Percentiles rank a stretch among this genome's conserved stretches.
These are phyloP conservation scores for Dipodomys ordii DNA, from an alignment of 2,113 vertebrate species.

Conservation along the genomic window DNA sequence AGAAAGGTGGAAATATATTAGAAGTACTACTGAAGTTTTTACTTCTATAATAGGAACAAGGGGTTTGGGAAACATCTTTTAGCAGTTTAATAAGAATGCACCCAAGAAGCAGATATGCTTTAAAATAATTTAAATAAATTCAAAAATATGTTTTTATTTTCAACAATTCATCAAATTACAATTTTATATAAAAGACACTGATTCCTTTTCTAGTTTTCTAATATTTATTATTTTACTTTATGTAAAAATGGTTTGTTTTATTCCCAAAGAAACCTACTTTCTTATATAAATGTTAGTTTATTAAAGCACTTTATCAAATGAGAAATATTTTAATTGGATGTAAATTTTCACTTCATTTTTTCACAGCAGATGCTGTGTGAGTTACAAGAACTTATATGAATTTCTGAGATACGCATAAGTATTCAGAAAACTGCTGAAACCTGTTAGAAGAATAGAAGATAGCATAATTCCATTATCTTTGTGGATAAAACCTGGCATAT, in stretches of 20 bases:
- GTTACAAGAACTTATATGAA: slow-evolving; percentile 90
- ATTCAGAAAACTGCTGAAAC: slow-evolving; percentile 88
- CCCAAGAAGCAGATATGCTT: slow-evolving; percentile 53
- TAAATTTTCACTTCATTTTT: slow-evolving; percentile 89
- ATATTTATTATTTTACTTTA: slow-evolving; percentile 46
- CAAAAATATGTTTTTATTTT: slow-evolving; percentile 26
- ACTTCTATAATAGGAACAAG: background rate
- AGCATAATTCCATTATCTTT: slow-evolving; percentile 87
- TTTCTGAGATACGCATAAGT: slow-evolving; percentile 88
- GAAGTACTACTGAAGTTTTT: slow-evolving; percentile 30
- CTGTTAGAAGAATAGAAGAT: slow-evolving; percentile 87
- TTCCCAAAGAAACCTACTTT: slow-evolving; percentile 48
- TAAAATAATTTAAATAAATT: slow-evolving; percentile 60
- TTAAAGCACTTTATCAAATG: slow-evolving; percentile 87
- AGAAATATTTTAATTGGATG: slow-evolving; percentile 89
- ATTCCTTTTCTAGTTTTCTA: slow-evolving; percentile 50
- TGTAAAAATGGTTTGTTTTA: slow-evolving; percentile 58
- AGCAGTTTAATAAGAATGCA: slow-evolving; percentile 69
- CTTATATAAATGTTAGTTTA: slow-evolving; percentile 77
- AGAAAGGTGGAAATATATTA: slow-evolving; percentile 28
- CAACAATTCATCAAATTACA: slow-evolving; percentile 49
- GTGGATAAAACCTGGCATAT: slow-evolving; percentile 83
- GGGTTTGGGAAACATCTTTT: background rate
- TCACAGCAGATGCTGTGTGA: slow-evolving; percentile 91
- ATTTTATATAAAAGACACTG: slow-evolving; percentile 53